Conservation (phyloP, 1,140 invertebrate genomes). For the Meloidogyne chitwoodi region DNA sequence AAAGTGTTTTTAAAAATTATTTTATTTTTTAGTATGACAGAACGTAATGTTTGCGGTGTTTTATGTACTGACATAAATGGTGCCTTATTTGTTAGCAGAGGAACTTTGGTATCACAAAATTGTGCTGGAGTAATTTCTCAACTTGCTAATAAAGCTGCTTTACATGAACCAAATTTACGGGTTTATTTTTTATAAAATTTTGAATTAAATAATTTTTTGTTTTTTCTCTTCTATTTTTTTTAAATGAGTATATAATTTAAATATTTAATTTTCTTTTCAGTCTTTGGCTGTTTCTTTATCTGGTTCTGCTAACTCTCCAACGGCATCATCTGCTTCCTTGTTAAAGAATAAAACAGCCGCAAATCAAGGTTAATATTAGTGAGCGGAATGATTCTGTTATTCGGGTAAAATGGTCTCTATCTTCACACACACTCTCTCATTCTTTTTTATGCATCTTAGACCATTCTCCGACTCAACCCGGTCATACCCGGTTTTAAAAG, state of each 20-base stretch:
- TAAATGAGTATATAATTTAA: neutral
- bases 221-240: neutral
- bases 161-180: conserved; percentile 23
- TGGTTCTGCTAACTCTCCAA: neutral
- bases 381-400: too few relatives aligned
- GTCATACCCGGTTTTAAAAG: too few relatives aligned
- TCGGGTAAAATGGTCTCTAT: too few relatives aligned
- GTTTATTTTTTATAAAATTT: neutral
- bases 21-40: conserved; percentile 19
- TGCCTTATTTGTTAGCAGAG: neutral
- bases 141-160: conserved; percentile 11
- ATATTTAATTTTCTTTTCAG: neutral
- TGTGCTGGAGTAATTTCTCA: conserved; percentile 32
- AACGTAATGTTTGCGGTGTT: conserved; percentile 21
- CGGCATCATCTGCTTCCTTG: neutral
- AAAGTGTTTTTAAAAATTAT: too few relatives aligned
- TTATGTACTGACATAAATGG: conserved; percentile 27
- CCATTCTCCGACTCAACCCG: too few relatives aligned
- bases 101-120: conserved; percentile 12
- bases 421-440: too few relatives aligned
- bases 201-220: neutral
- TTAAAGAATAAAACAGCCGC: neutral
- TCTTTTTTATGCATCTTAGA: too few relatives aligned
- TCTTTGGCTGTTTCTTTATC: neutral
- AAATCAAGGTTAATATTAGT: neutral